Base-by-base conservation (phyloP, 1,140 invertebrate genomes). In the Hestina assimilis region DNA sequence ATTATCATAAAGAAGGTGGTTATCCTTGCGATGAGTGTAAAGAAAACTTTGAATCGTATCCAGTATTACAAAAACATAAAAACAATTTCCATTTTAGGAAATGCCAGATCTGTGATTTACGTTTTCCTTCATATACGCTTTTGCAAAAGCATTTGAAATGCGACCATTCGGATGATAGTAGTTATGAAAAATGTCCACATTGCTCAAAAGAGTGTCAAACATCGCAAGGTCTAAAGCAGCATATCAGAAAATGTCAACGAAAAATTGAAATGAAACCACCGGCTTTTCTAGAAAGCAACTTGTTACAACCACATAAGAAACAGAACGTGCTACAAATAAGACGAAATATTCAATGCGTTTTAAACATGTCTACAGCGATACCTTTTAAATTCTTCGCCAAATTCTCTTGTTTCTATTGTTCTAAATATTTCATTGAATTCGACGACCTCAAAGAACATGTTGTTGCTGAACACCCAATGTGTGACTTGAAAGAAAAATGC, bases 351-450 rank as follows among this genome's bases (percentile, higher is more conserved):
- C 65, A 72, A 24, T 78, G 69, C 28, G 69, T 87, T 6, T 28
- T 87, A 1, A 84, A 87, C 51, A 83, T 83, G 79, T 83, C 82
- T 1, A 84, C 79, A 0, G 84, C 78, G 7, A 58, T 77, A 6
- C 84, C 84, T 1, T 87, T 87, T 40, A 79, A 77, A 48, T 87
- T 82, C 57, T 78, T 79, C 28, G 66, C 71, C 0, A 79, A 79
- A 38, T 87, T 67, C 41, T 73, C 68, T 0, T 87, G 84, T 41
- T 87, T 87, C 35, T 78, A 86, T 54, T 87, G 84, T 26, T 76
- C 81, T 0, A 72, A 71, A 41, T 78, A 76, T 54, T 87, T 75
- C 19, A 60, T 72, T 0, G 80, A 87, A 24, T 81, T 80, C 11
- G 80, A 83, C 0, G 79, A 85, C 0, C 47, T 87, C 0, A 77